Conservation (phyloP, 2,797 vertebrate species). For the Corythornis leucogaster region DNA sequence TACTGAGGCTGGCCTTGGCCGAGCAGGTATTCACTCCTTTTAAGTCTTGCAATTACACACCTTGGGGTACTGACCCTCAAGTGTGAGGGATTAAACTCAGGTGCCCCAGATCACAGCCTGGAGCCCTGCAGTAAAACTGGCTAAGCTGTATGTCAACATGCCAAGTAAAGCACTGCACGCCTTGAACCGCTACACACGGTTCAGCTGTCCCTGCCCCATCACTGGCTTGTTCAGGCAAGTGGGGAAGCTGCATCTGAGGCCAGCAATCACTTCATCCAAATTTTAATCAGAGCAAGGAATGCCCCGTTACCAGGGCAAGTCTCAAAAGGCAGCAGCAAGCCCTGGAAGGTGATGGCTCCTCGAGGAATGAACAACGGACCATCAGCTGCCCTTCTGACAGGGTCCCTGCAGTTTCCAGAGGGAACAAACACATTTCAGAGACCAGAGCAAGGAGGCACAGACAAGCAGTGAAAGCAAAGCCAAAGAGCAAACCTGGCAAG, state of each 20-base stretch:
- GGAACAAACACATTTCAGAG: neutral
- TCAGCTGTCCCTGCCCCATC: neutral
- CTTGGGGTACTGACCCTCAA: neutral
- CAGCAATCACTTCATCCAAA: neutral
- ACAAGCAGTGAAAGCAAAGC: neutral
- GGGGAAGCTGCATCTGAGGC: neutral
- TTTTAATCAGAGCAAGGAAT: neutral
- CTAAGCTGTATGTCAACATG: neutral
- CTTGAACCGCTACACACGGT: neutral
- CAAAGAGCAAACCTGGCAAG: neutral
- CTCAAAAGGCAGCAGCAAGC: slow-evolving; percentile 6
- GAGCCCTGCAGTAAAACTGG: neutral
- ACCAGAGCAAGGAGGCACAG: neutral
- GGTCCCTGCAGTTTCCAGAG: neutral
- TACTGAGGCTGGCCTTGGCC: neutral
- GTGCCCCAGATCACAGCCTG: neutral
- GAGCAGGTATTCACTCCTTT: neutral
- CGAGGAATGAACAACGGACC: neutral
- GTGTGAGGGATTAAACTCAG: neutral
- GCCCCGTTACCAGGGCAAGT: neutral
- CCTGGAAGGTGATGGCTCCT: neutral
- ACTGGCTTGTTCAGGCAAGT: neutral
- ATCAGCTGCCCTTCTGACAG: neutral
- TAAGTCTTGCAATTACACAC: neutral
- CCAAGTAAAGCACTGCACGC: neutral